Evolutionary conservation across 2,888 invertebrate species (phyloP).

Genomic region (Thumatha senex): DNA sequence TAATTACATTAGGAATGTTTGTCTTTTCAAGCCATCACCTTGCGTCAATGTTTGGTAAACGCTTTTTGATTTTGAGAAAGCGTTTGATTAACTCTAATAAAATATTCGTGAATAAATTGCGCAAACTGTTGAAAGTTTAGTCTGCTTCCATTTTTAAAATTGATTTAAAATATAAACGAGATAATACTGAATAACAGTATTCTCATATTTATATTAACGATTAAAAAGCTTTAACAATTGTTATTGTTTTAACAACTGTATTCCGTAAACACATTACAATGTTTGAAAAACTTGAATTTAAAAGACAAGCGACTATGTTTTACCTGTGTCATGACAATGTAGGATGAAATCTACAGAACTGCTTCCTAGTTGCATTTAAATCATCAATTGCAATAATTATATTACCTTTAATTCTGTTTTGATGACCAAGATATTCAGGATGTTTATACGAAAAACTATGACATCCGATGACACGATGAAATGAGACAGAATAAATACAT

Average conservation of each 20-base stretch:
- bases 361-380: constrained; percentile 35
- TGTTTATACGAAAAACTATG: neutral
- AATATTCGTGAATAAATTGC: neutral
- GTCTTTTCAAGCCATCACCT: too few species aligned
- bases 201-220: too few species aligned
- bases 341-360: constrained; percentile 26
- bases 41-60: too few species aligned
- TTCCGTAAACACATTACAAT: constrained; percentile 7
- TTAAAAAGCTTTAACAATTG: too few species aligned
- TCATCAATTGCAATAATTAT: constrained; percentile 15
- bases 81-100: neutral
- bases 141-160: too few species aligned
- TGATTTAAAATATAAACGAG: too few species aligned
- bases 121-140: neutral
- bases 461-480: neutral
- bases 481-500: neutral
- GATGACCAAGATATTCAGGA: neutral
- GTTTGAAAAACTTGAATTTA: too few species aligned
- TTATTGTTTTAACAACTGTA: too few species aligned
- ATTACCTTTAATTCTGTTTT: neutral
- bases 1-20: neutral
- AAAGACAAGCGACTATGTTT: too few species aligned
- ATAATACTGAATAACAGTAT: too few species aligned
- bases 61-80: neutral
- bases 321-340: too few species aligned